These are phyloP conservation scores for Sebastes minor DNA, from an alignment of 2,797 vertebrate species.

Conservation along the genomic window DNA sequence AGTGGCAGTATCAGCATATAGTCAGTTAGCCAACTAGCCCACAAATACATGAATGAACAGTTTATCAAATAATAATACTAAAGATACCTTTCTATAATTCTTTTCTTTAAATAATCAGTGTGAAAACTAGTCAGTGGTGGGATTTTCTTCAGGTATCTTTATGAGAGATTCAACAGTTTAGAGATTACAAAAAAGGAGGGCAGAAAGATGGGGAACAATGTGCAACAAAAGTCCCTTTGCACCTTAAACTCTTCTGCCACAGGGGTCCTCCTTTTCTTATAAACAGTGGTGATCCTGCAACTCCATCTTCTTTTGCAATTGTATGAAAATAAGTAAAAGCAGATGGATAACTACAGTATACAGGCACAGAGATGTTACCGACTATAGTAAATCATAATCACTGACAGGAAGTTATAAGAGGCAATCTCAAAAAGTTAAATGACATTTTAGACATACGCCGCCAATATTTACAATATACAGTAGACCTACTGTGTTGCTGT, in stretches of 20 bases:
- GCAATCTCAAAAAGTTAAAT: background rate
- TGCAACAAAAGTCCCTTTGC: too few species aligned
- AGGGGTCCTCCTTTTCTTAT: background rate
- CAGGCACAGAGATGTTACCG: background rate
- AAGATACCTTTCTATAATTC: background rate
- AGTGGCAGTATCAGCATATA: background rate
- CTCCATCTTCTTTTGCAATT: background rate
- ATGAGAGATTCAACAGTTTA: background rate
- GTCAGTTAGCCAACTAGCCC: background rate
- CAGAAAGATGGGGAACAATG: background rate
- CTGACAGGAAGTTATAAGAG: background rate
- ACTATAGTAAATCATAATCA: background rate
- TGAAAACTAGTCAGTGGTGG: background rate
- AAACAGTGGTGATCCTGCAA: background rate
- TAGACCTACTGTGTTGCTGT: too few species aligned
- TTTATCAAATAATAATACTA: background rate
- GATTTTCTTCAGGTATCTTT: background rate
- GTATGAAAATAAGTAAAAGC: too few species aligned
- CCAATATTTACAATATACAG: background rate
- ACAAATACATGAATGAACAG: background rate
- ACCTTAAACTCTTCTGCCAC: background rate
- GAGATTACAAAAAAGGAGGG: background rate
- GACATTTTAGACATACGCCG: background rate
- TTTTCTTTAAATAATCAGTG: background rate
- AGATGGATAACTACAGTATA: background rate